Conservation (phyloP, 2,113 vertebrate species). For the Apus apus region DNA sequence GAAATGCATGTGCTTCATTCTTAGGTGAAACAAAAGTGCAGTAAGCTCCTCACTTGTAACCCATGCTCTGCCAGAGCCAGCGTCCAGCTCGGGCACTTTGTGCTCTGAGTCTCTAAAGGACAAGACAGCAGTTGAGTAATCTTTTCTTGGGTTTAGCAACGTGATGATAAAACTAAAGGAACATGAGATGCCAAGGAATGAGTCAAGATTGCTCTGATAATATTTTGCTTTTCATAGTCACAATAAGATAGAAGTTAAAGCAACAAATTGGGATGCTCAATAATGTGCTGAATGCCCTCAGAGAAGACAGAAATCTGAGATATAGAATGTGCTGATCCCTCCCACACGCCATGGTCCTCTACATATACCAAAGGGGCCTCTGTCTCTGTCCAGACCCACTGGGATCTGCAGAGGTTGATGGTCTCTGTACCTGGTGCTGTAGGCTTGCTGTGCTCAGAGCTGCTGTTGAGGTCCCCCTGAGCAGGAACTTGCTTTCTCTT, state of each 20-base stretch:
- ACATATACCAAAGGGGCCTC: neutral
- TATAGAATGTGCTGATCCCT: neutral
- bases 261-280: neutral
- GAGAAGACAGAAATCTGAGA: neutral
- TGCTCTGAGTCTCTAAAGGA: neutral
- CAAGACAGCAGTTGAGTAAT: neutral
- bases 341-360: accelerated
- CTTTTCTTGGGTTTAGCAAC: neutral
- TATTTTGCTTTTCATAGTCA: neutral
- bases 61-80: neutral
- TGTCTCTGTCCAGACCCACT: neutral
- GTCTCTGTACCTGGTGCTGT: neutral
- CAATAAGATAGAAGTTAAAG: neutral
- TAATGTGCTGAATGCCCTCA: neutral
- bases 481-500: neutral
- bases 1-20: neutral
- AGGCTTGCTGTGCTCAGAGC: neutral
- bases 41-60: neutral
- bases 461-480: neutral
- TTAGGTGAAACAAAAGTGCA: neutral
- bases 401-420: neutral
- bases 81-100: neutral
- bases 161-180: neutral
- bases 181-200: neutral
- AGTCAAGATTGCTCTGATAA: neutral